Percentiles rank a stretch among this genome's conserved stretches.
Conservation (phyloP, 2,113 vertebrate genomes). For the Thinocorus orbignyianus region DNA sequence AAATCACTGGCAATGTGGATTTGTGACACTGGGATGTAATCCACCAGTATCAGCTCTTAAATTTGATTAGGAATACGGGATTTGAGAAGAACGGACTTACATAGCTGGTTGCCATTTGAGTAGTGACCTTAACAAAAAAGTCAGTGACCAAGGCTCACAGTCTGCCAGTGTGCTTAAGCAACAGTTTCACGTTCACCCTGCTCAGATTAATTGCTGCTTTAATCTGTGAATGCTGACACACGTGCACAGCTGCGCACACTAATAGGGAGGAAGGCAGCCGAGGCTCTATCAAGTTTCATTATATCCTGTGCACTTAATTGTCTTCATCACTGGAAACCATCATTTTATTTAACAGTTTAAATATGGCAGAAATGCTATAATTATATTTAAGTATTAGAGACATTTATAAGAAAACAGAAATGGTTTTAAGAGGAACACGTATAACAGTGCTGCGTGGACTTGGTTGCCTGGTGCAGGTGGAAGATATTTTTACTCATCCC, state of each 20-base stretch:
- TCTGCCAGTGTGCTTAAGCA: conserved; percentile 34
- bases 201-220: conserved; percentile 72
- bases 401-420: conserved; percentile 21
- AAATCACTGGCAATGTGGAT: conserved; percentile 44
- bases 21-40: conserved; percentile 50
- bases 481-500: background rate
- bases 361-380: conserved; percentile 39
- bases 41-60: conserved; percentile 46
- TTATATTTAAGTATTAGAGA: conserved; percentile 34
- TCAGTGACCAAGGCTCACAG: background rate
- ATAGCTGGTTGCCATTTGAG: background rate
- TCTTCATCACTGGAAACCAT: conserved; percentile 46
- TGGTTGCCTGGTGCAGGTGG: background rate
- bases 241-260: conserved; percentile 50
- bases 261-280: conserved; percentile 46
- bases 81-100: conserved; percentile 14
- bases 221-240: conserved; percentile 59
- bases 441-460: background rate
- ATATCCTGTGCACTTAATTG: conserved; percentile 46
- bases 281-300: conserved; percentile 60
- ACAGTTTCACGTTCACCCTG: conserved; percentile 58
- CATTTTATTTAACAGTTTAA: conserved; percentile 54
- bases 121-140: background rate
- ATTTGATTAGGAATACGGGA: conserved; percentile 54
- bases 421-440: background rate